phyloP scores from a whole-genome alignment of 2,888 invertebrate genomes.

The Pelosia muscerda region DNA sequence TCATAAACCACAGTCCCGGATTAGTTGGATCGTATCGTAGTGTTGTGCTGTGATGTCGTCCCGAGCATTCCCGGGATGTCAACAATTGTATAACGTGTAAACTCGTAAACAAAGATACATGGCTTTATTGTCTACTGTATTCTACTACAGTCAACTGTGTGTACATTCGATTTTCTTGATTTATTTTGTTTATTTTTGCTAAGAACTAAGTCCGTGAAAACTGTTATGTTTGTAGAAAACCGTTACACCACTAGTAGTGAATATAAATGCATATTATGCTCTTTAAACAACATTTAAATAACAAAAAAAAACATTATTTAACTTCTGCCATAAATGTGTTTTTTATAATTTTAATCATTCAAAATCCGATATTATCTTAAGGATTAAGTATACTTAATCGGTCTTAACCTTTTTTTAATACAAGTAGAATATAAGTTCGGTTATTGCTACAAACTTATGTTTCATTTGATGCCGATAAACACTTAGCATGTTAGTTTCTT shows the following conservation, averaged over 20 bases:
- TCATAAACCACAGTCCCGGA: conserved; percentile 65
- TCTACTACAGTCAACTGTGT: conserved; percentile 23
- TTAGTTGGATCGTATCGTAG: conserved; percentile 51
- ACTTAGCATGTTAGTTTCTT: background rate
- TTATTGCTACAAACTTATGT: background rate
- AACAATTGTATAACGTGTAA: conserved; percentile 63
- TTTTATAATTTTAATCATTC: background rate
- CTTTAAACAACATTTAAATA: no score
- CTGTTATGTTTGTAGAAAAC: background rate
- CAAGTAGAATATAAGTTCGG: background rate
- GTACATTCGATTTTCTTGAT: conserved; percentile 19
- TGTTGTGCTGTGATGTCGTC: conserved; percentile 42
- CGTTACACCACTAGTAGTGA: background rate
- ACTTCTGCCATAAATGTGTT: background rate
- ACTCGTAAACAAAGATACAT: conserved; percentile 62
- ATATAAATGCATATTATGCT: no score
- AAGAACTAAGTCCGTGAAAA: background rate
- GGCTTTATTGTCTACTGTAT: conserved; percentile 46
- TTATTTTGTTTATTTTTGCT: conserved; percentile 21
- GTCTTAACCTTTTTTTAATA: no score
- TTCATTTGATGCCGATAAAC: background rate
- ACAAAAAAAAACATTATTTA: no score
- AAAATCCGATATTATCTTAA: no score
- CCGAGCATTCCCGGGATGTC: conserved; percentile 57
- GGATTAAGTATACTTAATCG: background rate